Conservation (phyloP, 2,113 vertebrate species). For the Promerops cafer region DNA sequence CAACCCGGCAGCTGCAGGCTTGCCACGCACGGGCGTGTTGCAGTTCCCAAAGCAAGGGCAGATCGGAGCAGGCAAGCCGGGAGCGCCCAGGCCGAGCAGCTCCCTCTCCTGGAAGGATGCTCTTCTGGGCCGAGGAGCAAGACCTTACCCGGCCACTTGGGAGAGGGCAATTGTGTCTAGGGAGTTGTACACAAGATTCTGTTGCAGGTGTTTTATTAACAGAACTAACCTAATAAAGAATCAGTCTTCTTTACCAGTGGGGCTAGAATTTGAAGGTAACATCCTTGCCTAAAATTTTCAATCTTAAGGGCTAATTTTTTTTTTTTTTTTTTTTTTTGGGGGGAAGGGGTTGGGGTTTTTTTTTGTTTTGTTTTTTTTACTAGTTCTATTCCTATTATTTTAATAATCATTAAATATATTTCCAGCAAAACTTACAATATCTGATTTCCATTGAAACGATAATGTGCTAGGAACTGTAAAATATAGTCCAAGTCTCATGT, state of each 20-base stretch:
- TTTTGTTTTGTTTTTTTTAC: background rate
- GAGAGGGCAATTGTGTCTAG: background rate
- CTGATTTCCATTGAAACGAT: background rate
- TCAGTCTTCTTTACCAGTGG: background rate
- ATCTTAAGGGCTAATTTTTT: background rate
- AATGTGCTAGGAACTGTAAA: background rate
- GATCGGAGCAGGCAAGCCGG: background rate
- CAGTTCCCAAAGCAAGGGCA: background rate
- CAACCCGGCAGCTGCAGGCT: background rate
- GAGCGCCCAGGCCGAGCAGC: background rate
- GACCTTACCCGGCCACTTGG: background rate
- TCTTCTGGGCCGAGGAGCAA: background rate
- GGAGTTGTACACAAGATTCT: background rate
- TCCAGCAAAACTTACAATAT: background rate
- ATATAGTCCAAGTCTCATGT: background rate
- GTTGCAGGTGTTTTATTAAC: background rate
- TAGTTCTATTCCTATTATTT: background rate
- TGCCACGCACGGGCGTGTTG: background rate
- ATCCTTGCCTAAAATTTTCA: background rate
- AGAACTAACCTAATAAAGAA: background rate
- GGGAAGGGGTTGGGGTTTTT: background rate
- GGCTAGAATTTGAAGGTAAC: background rate
- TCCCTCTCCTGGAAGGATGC: slow-evolving; percentile 31
- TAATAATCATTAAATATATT: background rate
- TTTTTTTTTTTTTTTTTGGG: background rate